Conservation (phyloP, 64 coral and sea anemone genomes). For the Platygyra sinensis region DNA sequence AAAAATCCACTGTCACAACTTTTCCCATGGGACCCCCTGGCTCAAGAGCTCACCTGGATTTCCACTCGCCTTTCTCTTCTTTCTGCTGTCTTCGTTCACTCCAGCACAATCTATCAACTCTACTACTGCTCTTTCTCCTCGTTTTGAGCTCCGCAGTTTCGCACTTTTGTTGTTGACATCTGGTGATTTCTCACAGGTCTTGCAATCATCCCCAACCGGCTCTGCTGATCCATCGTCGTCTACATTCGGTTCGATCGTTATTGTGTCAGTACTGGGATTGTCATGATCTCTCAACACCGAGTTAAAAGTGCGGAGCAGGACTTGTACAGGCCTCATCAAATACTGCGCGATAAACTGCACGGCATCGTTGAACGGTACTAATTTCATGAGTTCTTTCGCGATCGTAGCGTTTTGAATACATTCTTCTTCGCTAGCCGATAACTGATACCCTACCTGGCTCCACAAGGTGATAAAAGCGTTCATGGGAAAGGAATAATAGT, state of each 20-base stretch:
- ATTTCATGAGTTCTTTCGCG: not conserved
- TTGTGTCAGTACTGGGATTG: not conserved
- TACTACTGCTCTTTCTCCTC: not conserved
- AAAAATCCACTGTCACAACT: too few relatives aligned
- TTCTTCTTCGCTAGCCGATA: constrained; percentile 12
- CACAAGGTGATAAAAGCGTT: constrained; percentile 18
- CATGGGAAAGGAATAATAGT: not conserved
- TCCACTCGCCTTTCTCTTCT: not conserved
- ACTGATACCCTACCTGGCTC: not conserved
- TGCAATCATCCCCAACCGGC: not conserved
- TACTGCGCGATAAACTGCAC: not conserved
- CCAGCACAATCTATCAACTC: not conserved
- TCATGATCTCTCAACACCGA: not conserved
- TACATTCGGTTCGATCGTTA: not conserved
- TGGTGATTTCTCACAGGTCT: not conserved
- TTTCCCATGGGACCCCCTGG: too few relatives aligned
- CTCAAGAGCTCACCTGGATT: not conserved
- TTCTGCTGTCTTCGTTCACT: not conserved
- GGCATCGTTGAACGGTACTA: constrained; percentile 8
- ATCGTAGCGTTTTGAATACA: not conserved
- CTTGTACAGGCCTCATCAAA: not conserved
- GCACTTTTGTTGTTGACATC: not conserved
- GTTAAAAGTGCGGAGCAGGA: not conserved
- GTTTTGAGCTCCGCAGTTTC: not conserved
- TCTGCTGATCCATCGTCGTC: not conserved